These are phyloP conservation scores for Cygnus olor DNA, from an alignment of 2,797 vertebrate species.

Conservation along the genomic window DNA sequence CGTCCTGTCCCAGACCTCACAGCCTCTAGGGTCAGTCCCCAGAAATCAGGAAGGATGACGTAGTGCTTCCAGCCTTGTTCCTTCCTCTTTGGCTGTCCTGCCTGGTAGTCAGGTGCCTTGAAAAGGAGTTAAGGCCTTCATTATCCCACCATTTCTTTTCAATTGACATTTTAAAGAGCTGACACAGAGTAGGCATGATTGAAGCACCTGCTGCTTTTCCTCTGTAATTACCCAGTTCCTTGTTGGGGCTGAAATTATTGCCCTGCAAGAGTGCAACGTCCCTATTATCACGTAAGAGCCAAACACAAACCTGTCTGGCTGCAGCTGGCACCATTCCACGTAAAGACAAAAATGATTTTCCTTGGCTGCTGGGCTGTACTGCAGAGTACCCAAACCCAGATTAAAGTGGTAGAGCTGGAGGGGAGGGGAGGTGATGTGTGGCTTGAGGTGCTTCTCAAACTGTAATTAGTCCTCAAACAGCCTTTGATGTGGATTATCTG, in stretches of 20 bases:
- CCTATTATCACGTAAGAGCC: not conserved
- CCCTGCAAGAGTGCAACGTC: not conserved
- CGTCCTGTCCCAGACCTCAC: not conserved
- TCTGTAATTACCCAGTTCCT: conserved; percentile 40
- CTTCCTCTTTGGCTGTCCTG: conserved; percentile 18
- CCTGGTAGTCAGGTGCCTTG: conserved; percentile 17
- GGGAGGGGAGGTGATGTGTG: not conserved
- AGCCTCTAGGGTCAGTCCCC: not conserved
- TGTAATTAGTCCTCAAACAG: not conserved
- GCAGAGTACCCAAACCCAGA: not conserved
- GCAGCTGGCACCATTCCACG: not conserved
- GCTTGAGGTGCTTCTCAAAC: not conserved
- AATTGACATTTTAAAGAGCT: conserved; percentile 43
- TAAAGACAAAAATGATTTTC: not conserved
- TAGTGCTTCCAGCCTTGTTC: not conserved
- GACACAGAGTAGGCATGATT: not conserved
- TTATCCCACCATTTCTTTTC: conserved; percentile 42
- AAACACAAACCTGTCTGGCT: conserved; percentile 19
- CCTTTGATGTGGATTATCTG: not conserved
- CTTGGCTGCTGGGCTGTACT: not conserved
- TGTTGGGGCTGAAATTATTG: conserved; percentile 38
- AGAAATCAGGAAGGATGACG: conserved; percentile 43
- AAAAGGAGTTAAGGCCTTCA: conserved; percentile 8
- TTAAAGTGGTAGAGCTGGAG: not conserved
- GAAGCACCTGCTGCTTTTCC: conserved; percentile 25